Base-by-base conservation (phyloP, 2,888 invertebrate species). In the Tuberolachnus salignus region DNA sequence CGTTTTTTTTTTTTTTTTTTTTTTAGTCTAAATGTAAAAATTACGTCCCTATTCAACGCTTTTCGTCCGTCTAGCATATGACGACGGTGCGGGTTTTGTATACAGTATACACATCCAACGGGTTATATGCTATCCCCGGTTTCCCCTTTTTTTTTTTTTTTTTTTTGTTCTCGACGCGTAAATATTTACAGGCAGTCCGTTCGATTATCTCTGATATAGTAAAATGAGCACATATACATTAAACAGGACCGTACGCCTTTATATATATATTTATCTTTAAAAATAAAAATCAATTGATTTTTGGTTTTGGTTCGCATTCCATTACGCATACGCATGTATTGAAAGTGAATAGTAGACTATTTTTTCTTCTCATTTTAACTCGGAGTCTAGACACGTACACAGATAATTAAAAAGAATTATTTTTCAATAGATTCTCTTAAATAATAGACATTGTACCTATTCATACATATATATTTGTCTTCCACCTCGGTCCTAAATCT, bases 61-160 rank as follows among this genome's bases (percentile, higher is more conserved):
- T 72, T 72, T 61, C 13, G 6, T 59, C 13, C 19, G 19, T 42
- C 42, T 42, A 14, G 21, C 42, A 71, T 8, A 46, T 8, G 6
- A 34, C 14, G 3, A 34, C 10, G 49, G 6, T 34, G 19, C 49
- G 16, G 46, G 59, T 61, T 63, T 11, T 63, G 9, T 59, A 59
- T 21, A 53, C 34, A n/a, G 19, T 21, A 55, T 72, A 72, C 53
- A 63, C 21, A 42, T 55, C 10, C 8, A 13, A 13, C 13, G 16
- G 19, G 42, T 26, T 51, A 23, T 16, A 74, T 44, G 74, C n/a
- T 74, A 53, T 75, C 66, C 66, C 66, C 66, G 66, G 75, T 75
- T 66, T 75, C 13, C 11, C 44, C 55, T 51, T 55, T 55, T 23
- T 13, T 73, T 75, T 66, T 55, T 64, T 51, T 55, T 55, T 23